Evolutionary conservation across 2,797 vertebrate genomes (phyloP).

Genomic region (Spinus olivaceus): DNA sequence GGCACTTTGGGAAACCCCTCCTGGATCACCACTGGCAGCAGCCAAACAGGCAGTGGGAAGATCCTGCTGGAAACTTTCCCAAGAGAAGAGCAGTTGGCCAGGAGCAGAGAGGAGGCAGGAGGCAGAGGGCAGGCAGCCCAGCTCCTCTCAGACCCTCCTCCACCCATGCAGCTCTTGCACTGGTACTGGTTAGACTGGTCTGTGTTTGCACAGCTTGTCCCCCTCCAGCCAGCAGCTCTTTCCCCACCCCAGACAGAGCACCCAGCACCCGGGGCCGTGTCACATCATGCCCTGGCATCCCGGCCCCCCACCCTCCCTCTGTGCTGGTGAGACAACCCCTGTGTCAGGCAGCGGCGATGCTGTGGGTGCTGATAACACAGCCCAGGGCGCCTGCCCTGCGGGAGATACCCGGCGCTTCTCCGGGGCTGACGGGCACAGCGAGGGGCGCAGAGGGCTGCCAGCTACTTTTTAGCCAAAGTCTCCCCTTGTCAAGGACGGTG

Average conservation of each 20-base stretch:
- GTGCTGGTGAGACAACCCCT: not conserved
- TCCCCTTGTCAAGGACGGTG: fast-evolving
- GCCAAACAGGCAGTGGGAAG: not conserved
- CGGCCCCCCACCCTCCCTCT: not conserved
- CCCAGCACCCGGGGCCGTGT: not conserved
- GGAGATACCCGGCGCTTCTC: not conserved
- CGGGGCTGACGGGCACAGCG: fast-evolving
- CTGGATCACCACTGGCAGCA: not conserved
- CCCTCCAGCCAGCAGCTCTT: not conserved
- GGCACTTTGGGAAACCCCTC: not conserved
- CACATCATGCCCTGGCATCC: not conserved
- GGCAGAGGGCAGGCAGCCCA: not conserved
- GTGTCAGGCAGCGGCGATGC: fast-evolving
- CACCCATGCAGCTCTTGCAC: not conserved
- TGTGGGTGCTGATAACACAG: not conserved
- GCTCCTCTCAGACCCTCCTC: not conserved
- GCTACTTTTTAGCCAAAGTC: not conserved
- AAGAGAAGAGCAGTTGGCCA: not conserved
- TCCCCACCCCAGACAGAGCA: not conserved
- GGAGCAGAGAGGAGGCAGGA: not conserved
- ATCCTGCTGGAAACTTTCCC: not conserved
- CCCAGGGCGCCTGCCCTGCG: not conserved
- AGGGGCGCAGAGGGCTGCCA: not conserved
- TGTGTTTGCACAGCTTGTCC: not conserved
- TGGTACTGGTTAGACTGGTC: not conserved